Evolutionary conservation across 1,140 invertebrate species (phyloP).

Genomic region (Brachionus asplanchnoidis): DNA sequence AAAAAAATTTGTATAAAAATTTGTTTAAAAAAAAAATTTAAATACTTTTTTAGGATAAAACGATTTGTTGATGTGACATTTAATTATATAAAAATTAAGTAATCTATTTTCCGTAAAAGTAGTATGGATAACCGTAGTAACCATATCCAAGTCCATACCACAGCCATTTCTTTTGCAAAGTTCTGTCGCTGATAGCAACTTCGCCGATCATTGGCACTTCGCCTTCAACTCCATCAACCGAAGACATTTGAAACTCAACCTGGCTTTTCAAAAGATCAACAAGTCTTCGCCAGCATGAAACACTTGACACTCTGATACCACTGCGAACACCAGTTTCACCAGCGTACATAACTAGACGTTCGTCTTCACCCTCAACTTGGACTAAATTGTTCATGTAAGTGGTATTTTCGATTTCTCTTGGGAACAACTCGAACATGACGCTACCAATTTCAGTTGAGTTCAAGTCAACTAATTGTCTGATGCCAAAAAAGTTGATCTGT

Average conservation of each 20-base stretch:
- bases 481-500: conserved; percentile 2
- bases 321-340: background rate
- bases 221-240: background rate
- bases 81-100: background rate
- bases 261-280: background rate
- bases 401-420: conserved; percentile 9
- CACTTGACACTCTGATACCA: conserved; percentile 5
- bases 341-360: background rate
- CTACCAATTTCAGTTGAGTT: background rate
- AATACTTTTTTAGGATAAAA: background rate
- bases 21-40: background rate
- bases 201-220: background rate
- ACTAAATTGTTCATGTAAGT: background rate
- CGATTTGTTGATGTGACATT: background rate
- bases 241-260: background rate
- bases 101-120: conserved; percentile 1
- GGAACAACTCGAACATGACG: background rate
- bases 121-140: background rate
- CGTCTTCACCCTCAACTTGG: background rate
- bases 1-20: background rate
- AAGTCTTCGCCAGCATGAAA: conserved; percentile 4
- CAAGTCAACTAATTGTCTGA: background rate
- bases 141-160: conserved; percentile 19
- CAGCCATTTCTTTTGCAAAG: conserved; percentile 33
- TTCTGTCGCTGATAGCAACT: background rate